Evolutionary conservation across 2,113 vertebrate species (phyloP), one percentile per base, ranked within the genome.

Genomic region (Melanotaenia duboulayi): DNA sequence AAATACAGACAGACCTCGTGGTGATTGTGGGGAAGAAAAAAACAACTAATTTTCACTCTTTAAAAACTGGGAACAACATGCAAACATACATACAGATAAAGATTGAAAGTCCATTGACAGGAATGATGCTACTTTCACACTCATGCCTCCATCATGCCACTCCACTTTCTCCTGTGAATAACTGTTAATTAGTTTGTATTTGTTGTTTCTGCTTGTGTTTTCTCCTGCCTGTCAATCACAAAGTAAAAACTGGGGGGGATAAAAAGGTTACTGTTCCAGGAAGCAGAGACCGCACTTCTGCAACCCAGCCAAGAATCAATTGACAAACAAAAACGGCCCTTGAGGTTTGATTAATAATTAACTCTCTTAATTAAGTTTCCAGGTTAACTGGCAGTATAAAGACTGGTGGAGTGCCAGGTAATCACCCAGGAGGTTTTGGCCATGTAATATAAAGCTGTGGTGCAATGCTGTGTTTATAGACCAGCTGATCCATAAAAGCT

Each of bases 281-380:
- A 56, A 55, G n/a, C 35, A 42, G 12, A 73, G 55, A 12, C 51
- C 8, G 42, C 58, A 24, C 56, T 76, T 11, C 62, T 25, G 12
- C 65, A 40, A 66, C 39, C 14, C 22, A 62, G 69, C 67, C 76
- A 35, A 75, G 62, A 78, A 68, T 49, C 44, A 71, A 71, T 35
- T 57, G 77, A 76, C 69, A 77, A 81, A 82, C 77, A 76, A 74
- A 82, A 72, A 61, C 5, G 20, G 42, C 78, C 71, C 80, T 39
- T 9, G 70, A 76, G 80, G 70, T 65, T 59, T 60, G 72, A 77
- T 82, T 70, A 82, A 84, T 78, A 80, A 89, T 90, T 83, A 82
- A 87, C 73, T 77, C 65, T 23, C 62, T 76, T 86, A 83, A 88
- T 88, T 74, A 87, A 86, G 81, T 80, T 83, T 63, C 59, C 44